Conservation (phyloP, 2,113 vertebrate genomes). For the Sceloporus tristichus region DNA sequence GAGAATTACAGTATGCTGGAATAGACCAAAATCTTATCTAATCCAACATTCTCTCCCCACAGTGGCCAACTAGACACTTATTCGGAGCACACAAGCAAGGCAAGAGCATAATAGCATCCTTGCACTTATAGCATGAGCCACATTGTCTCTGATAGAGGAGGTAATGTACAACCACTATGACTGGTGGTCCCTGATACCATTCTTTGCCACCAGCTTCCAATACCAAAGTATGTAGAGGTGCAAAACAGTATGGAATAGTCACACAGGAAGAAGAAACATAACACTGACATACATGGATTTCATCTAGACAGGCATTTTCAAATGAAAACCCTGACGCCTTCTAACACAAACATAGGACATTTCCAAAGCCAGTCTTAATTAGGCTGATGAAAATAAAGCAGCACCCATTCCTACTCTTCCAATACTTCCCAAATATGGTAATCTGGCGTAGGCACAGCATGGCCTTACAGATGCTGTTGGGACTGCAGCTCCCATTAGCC, state of each 20-base stretch:
- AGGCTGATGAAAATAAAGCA: neutral
- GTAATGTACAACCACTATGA: no score
- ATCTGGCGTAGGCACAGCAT: neutral
- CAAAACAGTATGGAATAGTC: neutral
- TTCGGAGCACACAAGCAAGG: no score
- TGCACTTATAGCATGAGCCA: no score
- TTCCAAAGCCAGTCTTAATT: neutral
- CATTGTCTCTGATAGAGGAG: no score
- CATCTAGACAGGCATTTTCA: neutral
- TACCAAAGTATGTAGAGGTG: neutral
- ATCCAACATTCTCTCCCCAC: no score
- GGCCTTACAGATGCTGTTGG: no score
- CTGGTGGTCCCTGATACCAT: no score
- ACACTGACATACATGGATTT: neutral
- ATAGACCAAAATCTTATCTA: no score
- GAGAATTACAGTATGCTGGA: neutral
- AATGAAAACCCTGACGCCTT: neutral
- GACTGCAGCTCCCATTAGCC: no score
- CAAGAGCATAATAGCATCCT: no score
- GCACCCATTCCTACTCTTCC: neutral
- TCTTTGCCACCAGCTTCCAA: no score
- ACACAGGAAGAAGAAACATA: neutral
- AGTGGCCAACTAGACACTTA: no score
- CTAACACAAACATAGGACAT: neutral
- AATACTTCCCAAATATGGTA: neutral